Base-by-base conservation (phyloP, 2,888 invertebrate species). In the Cantharis nigra region DNA sequence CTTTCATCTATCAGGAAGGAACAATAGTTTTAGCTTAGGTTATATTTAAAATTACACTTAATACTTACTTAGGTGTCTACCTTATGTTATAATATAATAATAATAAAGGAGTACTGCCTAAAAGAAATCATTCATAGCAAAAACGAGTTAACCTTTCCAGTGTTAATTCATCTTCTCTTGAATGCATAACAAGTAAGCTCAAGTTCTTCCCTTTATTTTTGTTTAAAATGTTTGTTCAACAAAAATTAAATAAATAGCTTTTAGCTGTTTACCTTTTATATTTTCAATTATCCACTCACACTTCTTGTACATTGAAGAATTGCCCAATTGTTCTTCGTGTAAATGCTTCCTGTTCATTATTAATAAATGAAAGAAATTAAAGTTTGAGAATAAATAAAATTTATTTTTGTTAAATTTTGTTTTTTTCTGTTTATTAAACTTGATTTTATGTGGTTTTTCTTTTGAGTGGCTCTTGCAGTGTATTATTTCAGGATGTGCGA, bases 231-330 rank as follows among this genome's bases (percentile, higher is more conserved):
- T 75, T 70, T 75, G 33, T 63, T 64, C 49, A 63, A 70, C 63
- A 70, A 70, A 75, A 75, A 70, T 75, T 70, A 75, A 70, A 75
- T 75, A 75, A 75, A 75, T 75, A 75, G 75, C 75, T 75, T 75
- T 75, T 70, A 75, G 75, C 70, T 71, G 75, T 70, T 74, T 69
- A 18, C 33, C 62, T 74, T 69, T 74, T 74, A 74, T 74, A 74
- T 63, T 75, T 75, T 75, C 65, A 75, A 75, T 75, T 75, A 75
- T 69, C 70, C 20, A 62, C 71, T 33, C 70, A 71, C 65, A 67
- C 65, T 26, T 67, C 65, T 67, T 67, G 65, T 67, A 13, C 65
- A 26, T 67, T 67, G 11, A n/a, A 18, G 23, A 20, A 67, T 67
- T 67, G 65, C n/a, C 26, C 26, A 18, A 67, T 67, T 67, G 65